Percentiles rank a stretch among this genome's conserved stretches.
These are phyloP conservation scores for Scaptomyza reducta DNA, from an alignment of 2,888 invertebrate genomes.

Conservation along the genomic window DNA sequence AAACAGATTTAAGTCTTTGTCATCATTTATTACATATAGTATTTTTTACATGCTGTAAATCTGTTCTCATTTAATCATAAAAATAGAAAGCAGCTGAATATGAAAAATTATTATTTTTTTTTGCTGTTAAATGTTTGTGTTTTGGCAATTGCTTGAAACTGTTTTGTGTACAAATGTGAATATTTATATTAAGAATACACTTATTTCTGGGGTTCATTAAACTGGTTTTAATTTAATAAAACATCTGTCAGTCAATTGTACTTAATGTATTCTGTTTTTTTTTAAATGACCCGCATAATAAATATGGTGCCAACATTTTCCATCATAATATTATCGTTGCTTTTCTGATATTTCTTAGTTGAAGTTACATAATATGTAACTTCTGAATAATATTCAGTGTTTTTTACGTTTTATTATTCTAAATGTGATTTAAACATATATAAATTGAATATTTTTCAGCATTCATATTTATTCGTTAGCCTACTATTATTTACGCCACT, in stretches of 20 bases:
- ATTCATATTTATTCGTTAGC: not conserved
- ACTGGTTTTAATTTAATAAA: conserved; percentile 8
- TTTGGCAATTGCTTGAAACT: conserved; percentile 3
- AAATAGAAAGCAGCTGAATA: conserved; percentile 30
- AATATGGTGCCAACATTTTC: no score
- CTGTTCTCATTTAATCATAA: conserved; percentile 19
- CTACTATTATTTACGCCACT: not conserved
- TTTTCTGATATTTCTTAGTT: no score
- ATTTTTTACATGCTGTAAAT: not conserved
- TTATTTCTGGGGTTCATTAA: conserved; percentile 21
- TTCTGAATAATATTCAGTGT: no score
- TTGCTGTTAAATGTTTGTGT: not conserved
- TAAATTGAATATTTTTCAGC: not conserved
- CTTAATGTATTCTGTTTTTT: not conserved
- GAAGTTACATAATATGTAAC: not conserved
- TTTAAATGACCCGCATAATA: not conserved
- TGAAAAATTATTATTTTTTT: conserved; percentile 21
- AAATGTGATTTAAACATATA: not conserved
- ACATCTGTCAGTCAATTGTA: conserved; percentile 27
- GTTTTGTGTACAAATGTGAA: not conserved
- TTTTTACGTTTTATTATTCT: not conserved
- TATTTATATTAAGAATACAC: conserved; percentile 3
- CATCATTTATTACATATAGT: not conserved
- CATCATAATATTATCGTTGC: no score
- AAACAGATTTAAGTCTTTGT: not conserved